Evolutionary conservation across 2,888 invertebrate species (phyloP), one percentile per base, ranked within the genome.

Genomic region (Barypeithes pellucidus): DNA sequence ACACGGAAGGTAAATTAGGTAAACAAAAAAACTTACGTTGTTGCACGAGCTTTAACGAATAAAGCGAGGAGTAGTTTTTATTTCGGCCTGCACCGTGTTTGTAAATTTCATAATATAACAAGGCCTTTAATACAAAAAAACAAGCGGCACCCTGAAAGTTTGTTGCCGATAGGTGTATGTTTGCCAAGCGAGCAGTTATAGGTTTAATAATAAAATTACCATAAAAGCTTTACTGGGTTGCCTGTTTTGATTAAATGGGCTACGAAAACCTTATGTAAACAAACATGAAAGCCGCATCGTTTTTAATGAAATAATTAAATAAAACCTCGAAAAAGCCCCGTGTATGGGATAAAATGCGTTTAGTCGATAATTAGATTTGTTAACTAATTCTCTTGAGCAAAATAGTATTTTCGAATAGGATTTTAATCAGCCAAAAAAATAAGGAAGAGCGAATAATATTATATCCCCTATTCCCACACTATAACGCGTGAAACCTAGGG

Each of bases 231-330:
- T 43, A 43, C 60, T 41, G 60, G 60, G 39, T 60, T 24, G 60
- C 60, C 60, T 60, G 39, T 39, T 60, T 60, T 60, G 60, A 60
- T 60, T 60, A 60, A 60, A 60, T 60, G 60, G 12, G 43, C 60
- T 60, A 43, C 60, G 60, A 60, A 60, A 60, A 20, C 60, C 60
- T 60, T 60, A n/a, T 43, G 60, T 43, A 22, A 60, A 60, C 60
- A 60, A 60, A 60, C 60, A 60, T 43, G 60, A 60, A 60, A 60
- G 60, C 60, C 39, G 60, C 60, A 60, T 60, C 60, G 24, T 60
- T 60, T 60, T 60, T 60, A 60, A 60, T 60, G 41, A 60, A 60
- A 41, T 43, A 60, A 60, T 60, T 60, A 60, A 41, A 60, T 43
- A 43, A 41, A 41, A 14, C 39, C 20, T 14, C 60, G 12, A 60